phyloP scores from a whole-genome alignment of 2,113 vertebrate genomes.

The Gallinago media region DNA sequence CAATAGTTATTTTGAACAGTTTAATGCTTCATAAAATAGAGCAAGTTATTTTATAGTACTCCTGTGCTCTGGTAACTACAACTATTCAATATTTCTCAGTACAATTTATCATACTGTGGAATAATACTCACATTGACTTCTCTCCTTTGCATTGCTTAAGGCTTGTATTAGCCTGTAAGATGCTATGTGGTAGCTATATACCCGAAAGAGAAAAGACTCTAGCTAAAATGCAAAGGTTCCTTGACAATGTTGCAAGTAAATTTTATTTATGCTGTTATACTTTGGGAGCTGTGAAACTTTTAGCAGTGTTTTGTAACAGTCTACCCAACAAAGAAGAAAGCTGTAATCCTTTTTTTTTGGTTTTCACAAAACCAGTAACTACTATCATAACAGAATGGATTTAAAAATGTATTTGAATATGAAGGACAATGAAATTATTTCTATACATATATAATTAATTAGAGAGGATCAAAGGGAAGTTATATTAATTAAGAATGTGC shows the following conservation, averaged over 20 bases:
- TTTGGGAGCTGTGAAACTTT: not conserved
- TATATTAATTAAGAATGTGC: not conserved
- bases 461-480: not conserved
- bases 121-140: not conserved
- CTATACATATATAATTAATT: not conserved
- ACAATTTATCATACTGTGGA: not conserved
- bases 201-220: not conserved
- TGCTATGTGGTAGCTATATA: not conserved
- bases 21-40: conserved; percentile 66
- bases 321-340: not conserved
- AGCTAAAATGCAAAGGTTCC: not conserved
- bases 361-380: not conserved
- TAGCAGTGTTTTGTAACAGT: not conserved
- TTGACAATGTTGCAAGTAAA: not conserved
- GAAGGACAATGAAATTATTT: not conserved
- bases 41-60: conserved; percentile 16
- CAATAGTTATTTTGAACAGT: conserved; percentile 71
- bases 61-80: conserved; percentile 14
- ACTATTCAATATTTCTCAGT: not conserved
- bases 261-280: not conserved
- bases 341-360: not conserved
- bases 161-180: not conserved
- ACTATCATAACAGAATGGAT: not conserved
- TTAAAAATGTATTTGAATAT: not conserved
- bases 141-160: not conserved